phyloP scores from a whole-genome alignment of 2,113 vertebrate genomes.

The Xenotilapia longispinis region DNA sequence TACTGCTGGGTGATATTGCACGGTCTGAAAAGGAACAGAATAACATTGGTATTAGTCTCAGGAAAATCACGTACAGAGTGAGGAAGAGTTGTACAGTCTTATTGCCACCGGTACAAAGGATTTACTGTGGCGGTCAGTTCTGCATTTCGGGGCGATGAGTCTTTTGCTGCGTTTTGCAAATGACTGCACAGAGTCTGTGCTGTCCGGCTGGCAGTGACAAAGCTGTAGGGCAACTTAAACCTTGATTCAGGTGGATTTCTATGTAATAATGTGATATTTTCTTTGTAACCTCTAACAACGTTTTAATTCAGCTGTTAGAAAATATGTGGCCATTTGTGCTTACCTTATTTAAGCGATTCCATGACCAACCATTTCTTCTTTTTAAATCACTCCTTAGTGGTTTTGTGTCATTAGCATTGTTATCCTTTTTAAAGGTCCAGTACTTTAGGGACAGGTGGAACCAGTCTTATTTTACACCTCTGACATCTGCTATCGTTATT shows the following conservation, averaged over 20 bases:
- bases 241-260: background rate
- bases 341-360: background rate
- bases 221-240: background rate
- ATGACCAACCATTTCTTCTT: background rate
- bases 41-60: background rate
- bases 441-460: background rate
- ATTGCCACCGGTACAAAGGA: background rate
- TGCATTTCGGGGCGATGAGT: fast-evolving
- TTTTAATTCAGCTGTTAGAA: background rate
- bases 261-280: background rate
- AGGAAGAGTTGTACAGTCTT: background rate
- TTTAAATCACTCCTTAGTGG: background rate
- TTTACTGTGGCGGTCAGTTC: background rate
- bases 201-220: background rate
- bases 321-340: background rate
- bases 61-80: background rate
- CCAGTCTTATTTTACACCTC: background rate
- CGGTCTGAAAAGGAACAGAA: background rate
- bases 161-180: background rate
- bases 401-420: background rate
- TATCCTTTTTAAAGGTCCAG: background rate
- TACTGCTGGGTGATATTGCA: background rate
- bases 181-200: background rate
- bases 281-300: background rate
- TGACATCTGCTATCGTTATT: background rate